Evolutionary conservation across 2,797 vertebrate genomes (phyloP).

Genomic region (Amblyraja radiata): DNA sequence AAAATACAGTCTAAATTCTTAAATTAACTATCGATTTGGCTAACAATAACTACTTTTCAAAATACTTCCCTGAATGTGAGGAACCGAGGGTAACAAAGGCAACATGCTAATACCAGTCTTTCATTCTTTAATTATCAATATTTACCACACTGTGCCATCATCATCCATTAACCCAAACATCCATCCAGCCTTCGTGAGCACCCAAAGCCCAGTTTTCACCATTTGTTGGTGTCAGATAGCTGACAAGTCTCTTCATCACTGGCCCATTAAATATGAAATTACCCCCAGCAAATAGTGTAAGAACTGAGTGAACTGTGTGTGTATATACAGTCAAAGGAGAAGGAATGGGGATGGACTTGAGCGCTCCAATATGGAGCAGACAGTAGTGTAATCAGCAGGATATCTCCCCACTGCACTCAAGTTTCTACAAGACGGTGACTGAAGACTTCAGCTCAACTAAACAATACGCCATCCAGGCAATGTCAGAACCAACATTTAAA

Average conservation of each 20-base stretch:
- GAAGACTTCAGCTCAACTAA: not conserved
- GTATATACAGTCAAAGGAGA: too few relatives aligned
- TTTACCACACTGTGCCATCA: too few relatives aligned
- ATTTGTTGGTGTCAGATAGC: not conserved
- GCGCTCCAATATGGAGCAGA: not conserved
- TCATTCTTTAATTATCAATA: not conserved
- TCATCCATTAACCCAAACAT: too few relatives aligned
- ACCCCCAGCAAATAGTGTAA: not conserved
- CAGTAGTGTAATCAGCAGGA: not conserved
- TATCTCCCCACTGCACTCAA: not conserved
- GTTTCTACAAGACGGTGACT: not conserved
- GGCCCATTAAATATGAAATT: not conserved
- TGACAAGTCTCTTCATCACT: not conserved
- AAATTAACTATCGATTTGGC: not conserved
- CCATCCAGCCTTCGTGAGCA: too few relatives aligned
- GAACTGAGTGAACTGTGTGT: not conserved
- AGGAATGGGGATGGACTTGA: not conserved
- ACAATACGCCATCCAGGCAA: not conserved
- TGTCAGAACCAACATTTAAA: not conserved
- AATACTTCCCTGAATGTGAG: not conserved
- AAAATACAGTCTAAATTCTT: not conserved
- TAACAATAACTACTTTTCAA: not conserved
- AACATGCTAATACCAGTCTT: not conserved
- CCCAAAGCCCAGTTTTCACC: not conserved
- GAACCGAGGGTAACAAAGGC: not conserved